A percentile compares a stretch with the other conserved stretches of the same genome.
Evolutionary conservation across 2,888 invertebrate species (phyloP).

Genomic region (Tetheella fluctuosa): DNA sequence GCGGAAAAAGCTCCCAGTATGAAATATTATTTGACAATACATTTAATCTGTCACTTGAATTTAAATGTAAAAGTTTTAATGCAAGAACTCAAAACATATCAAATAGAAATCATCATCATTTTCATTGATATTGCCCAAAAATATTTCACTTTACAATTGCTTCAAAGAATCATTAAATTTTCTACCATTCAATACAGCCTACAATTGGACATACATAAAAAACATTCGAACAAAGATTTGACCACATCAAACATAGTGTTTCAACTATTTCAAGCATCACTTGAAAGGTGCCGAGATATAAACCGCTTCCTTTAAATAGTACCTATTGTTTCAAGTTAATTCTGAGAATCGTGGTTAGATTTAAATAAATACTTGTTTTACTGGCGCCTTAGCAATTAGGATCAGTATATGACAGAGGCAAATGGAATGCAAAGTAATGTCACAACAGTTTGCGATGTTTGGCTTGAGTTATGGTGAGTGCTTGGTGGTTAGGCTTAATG

Average conservation of each 20-base stretch:
- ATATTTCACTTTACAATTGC: background rate
- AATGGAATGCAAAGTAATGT: constrained; percentile 26
- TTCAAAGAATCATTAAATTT: background rate
- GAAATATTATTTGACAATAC: no score
- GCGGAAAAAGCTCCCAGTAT: no score
- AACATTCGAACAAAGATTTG: constrained; percentile 5
- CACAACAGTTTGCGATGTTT: constrained; percentile 16
- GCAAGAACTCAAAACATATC: background rate
- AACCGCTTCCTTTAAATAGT: constrained; percentile 2
- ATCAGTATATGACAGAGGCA: constrained; percentile 36
- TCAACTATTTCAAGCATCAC: background rate
- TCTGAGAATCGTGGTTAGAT: constrained; percentile 44
- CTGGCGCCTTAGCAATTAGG: constrained; percentile 59
- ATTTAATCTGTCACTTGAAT: no score
- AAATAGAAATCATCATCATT: background rate
- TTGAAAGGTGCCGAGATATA: constrained; percentile 4
- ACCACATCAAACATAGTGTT: constrained; percentile 3
- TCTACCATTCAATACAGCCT: background rate
- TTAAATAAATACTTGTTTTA: constrained; percentile 44
- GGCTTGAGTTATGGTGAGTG: constrained; percentile 2
- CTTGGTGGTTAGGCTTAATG: background rate
- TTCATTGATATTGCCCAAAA: background rate
- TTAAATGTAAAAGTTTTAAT: background rate
- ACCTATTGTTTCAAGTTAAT: constrained; percentile 28
- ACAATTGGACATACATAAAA: background rate